Conservation (phyloP, 2,113 vertebrate genomes). For the Tonatia bakeri region DNA sequence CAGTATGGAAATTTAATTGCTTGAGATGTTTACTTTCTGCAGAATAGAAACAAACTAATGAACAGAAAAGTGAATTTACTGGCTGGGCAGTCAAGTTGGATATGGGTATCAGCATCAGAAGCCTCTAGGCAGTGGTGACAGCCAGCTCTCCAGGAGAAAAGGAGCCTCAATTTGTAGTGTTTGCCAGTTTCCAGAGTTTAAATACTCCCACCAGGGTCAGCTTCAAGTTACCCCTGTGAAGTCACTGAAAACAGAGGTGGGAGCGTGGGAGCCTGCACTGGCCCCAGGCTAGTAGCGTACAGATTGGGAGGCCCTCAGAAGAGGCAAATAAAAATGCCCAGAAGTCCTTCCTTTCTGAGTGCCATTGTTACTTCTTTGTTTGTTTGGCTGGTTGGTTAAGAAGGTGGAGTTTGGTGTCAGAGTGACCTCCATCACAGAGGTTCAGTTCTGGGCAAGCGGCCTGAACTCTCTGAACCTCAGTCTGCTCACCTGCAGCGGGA, state of each 20-base stretch:
- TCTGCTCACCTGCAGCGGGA: neutral
- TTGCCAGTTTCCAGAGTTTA: neutral
- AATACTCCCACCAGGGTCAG: neutral
- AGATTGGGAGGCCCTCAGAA: rapidly evolving
- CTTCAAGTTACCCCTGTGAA: neutral
- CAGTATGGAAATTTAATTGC: neutral
- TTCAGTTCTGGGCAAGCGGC: neutral
- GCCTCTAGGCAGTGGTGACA: neutral
- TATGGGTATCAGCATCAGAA: neutral
- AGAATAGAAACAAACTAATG: neutral
- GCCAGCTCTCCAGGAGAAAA: neutral
- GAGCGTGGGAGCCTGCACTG: rapidly evolving
- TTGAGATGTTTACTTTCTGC: neutral
- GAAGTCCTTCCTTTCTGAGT: neutral
- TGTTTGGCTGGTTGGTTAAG: neutral
- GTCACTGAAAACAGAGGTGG: neutral
- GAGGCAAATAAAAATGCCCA: neutral
- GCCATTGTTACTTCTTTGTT: neutral
- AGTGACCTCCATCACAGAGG: neutral
- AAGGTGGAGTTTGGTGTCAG: neutral
- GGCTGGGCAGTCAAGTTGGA: neutral
- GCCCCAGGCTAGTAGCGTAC: neutral
- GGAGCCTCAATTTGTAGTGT: neutral
- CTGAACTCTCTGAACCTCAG: neutral
- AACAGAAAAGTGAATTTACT: neutral